Base-by-base conservation (phyloP, 2,888 invertebrate species). In the Diplolepis rosae region DNA sequence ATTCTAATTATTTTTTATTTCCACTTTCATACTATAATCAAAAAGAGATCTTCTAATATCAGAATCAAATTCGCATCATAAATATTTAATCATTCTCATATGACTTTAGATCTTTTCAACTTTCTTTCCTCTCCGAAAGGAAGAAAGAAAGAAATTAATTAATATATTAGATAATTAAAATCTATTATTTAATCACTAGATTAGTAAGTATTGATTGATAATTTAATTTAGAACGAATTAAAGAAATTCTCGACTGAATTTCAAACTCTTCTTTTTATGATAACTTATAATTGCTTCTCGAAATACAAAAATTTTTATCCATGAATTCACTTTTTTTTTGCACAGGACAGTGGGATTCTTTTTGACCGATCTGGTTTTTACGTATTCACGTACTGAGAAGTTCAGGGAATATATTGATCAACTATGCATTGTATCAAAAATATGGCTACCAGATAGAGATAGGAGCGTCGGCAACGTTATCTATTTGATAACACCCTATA, bases 391-490 rank as follows among this genome's bases (percentile, higher is more conserved):
- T 75, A 84, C 84, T 83, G 83, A 82, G 35, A 82, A 83, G 83
- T 76, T 79, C 79, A 80, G 73, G 76, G 79, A 80, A 83, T 84
- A 83, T 84, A 88, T 87, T 86, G 85, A 85, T 87, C 85, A 85
- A 85, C 86, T 86, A 85, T 87, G 85, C 85, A 86, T 88, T 87
- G 82, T 84, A 88, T 87, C 84, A 82, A 87, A 87, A 86, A 88
- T 86, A 85, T 85, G 82, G 85, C 86, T 85, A 82, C 85, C 84
- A 83, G 88, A 87, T 88, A 88, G 86, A 84, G 88, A 88, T 88
- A 88, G 87, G 84, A 83, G 79, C 87, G 86, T 82, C 72, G 85
- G 85, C 85, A 85, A 87, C 87, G 76, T 87, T 88, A 88, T 88
- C 88, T 84, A 50, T 69, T 75, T 70, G 73, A 77, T 77, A 75